phyloP scores from a whole-genome alignment of 2,113 vertebrate genomes.

The Bubalus kerabau region DNA sequence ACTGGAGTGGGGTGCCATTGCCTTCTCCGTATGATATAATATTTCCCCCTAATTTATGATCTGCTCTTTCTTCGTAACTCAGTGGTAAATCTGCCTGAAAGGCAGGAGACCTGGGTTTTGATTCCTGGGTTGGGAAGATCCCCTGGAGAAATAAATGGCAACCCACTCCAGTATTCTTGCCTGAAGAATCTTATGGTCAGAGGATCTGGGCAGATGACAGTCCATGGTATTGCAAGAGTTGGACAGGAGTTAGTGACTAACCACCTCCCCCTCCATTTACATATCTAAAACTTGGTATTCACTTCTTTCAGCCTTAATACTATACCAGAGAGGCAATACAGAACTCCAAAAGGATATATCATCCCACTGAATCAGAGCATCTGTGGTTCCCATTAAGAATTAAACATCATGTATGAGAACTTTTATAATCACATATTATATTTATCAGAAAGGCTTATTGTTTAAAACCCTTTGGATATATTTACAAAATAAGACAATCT shows the following conservation, averaged over 20 bases:
- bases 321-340: neutral
- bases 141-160: neutral
- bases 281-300: constrained; percentile 32
- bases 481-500: constrained; percentile 49
- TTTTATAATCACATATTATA: constrained; percentile 50
- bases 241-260: neutral
- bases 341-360: neutral
- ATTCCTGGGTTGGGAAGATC: neutral
- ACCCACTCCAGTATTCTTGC: neutral
- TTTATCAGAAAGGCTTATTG: constrained; percentile 49
- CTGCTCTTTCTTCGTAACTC: neutral
- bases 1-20: too few relatives aligned
- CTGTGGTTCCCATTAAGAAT: constrained; percentile 26
- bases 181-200: neutral
- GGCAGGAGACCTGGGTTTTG: neutral
- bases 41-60: constrained; percentile 21
- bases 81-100: neutral
- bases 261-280: neutral
- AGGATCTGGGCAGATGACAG: neutral
- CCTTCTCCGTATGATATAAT: too few relatives aligned
- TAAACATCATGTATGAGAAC: constrained; percentile 45
- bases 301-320: neutral
- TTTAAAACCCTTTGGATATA: constrained; percentile 47
- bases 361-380: neutral
- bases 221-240: neutral